phyloP scores from a whole-genome alignment of 2,888 invertebrate species.

The Caenorhabditis panamensis region DNA sequence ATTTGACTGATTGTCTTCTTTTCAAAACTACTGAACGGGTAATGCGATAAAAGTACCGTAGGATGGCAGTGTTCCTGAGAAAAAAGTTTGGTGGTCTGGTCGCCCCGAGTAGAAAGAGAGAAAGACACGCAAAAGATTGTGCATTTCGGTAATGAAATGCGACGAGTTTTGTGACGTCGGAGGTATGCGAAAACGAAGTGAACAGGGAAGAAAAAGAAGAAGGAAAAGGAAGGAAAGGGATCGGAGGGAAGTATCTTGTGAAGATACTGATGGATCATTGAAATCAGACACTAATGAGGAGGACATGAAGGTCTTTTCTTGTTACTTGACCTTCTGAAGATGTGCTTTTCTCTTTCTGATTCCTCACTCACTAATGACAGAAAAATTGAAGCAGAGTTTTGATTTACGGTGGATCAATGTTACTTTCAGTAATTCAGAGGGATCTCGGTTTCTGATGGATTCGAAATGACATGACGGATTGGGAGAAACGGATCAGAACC shows the following conservation, averaged over 20 bases:
- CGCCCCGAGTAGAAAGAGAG: too few species aligned
- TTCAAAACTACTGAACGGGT: background rate
- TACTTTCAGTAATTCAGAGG: background rate
- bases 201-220: background rate
- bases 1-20: conserved; percentile 7
- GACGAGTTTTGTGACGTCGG: conserved; percentile 1
- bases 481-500: too few species aligned
- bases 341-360: too few species aligned
- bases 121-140: background rate
- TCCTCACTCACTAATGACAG: too few species aligned
- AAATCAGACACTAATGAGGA: conserved; percentile 1
- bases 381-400: background rate
- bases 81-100: background rate
- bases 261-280: background rate
- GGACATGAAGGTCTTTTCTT: background rate
- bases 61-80: background rate
- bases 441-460: too few species aligned
- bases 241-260: background rate
- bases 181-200: background rate
- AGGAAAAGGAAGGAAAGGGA: background rate
- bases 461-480: background rate
- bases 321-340: too few species aligned
- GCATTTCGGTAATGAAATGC: conserved; percentile 11
- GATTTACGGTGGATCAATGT: background rate
- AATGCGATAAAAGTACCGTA: conserved; percentile 23